Conservation (phyloP, 2,888 invertebrate species). For the Heteromyza rotundicornis region DNA sequence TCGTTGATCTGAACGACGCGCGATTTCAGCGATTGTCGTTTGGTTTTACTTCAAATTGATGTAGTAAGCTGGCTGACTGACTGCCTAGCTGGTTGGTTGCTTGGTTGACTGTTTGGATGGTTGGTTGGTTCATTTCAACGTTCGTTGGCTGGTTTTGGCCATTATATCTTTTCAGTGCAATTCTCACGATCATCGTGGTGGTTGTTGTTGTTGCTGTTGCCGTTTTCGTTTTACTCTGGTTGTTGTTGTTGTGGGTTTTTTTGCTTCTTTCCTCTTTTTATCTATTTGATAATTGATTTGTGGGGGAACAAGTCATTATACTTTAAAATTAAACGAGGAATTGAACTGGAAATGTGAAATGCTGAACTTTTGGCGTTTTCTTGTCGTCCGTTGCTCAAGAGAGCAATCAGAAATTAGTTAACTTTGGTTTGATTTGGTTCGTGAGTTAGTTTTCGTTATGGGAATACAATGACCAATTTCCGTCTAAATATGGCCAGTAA, state of each 20-base stretch:
- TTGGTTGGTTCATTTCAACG: constrained; percentile 37
- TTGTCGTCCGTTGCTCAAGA: no score
- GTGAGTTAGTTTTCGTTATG: constrained; percentile 11
- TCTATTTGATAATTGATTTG: constrained; percentile 48
- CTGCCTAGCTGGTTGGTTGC: constrained; percentile 42
- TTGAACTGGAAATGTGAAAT: constrained; percentile 52
- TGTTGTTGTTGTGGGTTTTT: background rate
- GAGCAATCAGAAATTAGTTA: constrained; percentile 36
- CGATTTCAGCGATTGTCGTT: constrained; percentile 26
- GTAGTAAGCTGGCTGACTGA: constrained; percentile 49
- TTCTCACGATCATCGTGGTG: constrained; percentile 49
- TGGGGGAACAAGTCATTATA: constrained; percentile 35
- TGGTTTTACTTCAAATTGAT: constrained; percentile 42
- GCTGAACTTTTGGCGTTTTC: constrained; percentile 6
- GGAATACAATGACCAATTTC: constrained; percentile 21
- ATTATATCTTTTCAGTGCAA: constrained; percentile 47
- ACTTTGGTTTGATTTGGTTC: constrained; percentile 10
- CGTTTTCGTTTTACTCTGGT: background rate
- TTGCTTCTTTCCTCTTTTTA: constrained; percentile 17
- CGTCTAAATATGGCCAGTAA: constrained; percentile 21
- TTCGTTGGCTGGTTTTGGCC: constrained; percentile 43
- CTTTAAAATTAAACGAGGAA: constrained; percentile 54
- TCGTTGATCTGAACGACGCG: constrained; percentile 21
- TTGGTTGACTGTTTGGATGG: constrained; percentile 43
- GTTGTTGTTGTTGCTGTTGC: constrained; percentile 9